Base-by-base conservation (phyloP, 2,888 invertebrate genomes). In the Odontothrips loti region DNA sequence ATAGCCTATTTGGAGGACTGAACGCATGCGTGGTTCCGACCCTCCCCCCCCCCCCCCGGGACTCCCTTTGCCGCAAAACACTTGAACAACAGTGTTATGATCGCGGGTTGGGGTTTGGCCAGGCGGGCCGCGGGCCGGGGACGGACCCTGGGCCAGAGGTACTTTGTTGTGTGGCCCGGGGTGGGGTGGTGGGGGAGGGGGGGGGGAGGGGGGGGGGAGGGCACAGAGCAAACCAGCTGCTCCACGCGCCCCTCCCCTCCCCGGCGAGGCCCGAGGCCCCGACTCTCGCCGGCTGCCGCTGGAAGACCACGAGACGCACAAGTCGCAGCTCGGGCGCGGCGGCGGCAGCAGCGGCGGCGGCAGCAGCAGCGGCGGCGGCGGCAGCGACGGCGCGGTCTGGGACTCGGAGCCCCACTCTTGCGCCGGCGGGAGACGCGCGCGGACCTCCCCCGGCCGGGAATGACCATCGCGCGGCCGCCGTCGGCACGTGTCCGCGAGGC, bases 51-150 rank as follows among this genome's bases (percentile, higher is more conserved):
- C 17, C 17, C 58, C 15, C n/a, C 58, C 15, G 15, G 10, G 3
- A 6, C 34, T 43, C 34, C 68, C 68, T 75, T 75, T 75, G 27
- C 68, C 68, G 68, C 68, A 75, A 75, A 75, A 27, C 68, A 75
- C 68, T 75, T 75, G 68, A 75, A 75, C 68, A 75, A 27, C 68
- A 75, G 68, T 27, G 68, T 75, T 75, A 75, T 75, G 68, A 75
- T 75, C 68, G 8, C 68, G 58, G 58, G 34, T 43, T 43, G 34
- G 34, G 34, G 34, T 43, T 43, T 43, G 34, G 34, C 34, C 34
- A 58, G 58, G 6, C 27, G 27, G 17, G 68, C 68, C 68, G 68
- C 68, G 17, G 20, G 58, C 58, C 20, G 58, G 58, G 20, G 17
- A 6, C 58, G 58, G 58, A 27, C 58, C 58, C 58, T n/a, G n/a